Conservation (phyloP, 2,113 vertebrate genomes). For the Crotalus viridis region DNA sequence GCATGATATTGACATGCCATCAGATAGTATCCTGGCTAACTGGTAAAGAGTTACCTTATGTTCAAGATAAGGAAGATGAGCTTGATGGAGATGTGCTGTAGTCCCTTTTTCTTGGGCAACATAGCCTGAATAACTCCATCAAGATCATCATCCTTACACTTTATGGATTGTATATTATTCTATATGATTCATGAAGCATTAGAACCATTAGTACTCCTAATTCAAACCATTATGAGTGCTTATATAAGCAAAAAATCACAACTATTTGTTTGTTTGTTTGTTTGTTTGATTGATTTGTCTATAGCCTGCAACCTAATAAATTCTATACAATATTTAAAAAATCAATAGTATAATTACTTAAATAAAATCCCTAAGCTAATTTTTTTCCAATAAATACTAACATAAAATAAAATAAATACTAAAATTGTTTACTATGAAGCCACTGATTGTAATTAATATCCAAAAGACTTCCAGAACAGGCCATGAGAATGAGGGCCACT, state of each 20-base stretch:
- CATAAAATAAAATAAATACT: too few relatives aligned
- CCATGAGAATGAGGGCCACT: too few relatives aligned
- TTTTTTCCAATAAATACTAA: too few relatives aligned
- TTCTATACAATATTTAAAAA: too few relatives aligned
- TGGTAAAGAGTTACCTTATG: not conserved
- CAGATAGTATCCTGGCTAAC: not conserved
- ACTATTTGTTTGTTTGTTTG: not conserved
- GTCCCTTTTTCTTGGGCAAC: not conserved
- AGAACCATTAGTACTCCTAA: not conserved
- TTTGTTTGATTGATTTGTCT: too few relatives aligned
- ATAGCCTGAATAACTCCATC: not conserved
- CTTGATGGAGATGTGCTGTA: not conserved
- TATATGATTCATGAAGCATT: not conserved
- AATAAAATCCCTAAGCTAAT: too few relatives aligned
- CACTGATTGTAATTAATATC: too few relatives aligned
- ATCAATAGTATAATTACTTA: too few relatives aligned
- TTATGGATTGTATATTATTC: not conserved
- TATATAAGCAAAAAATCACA: not conserved
- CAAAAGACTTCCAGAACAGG: too few relatives aligned
- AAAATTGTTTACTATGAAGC: too few relatives aligned
- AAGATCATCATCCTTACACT: not conserved
- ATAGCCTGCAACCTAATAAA: too few relatives aligned
- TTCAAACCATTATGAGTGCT: not conserved
- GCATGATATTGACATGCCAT: not conserved
- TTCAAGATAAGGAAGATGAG: not conserved